Base-by-base conservation (phyloP, 2,888 invertebrate genomes). In the Eristalis tenax region DNA sequence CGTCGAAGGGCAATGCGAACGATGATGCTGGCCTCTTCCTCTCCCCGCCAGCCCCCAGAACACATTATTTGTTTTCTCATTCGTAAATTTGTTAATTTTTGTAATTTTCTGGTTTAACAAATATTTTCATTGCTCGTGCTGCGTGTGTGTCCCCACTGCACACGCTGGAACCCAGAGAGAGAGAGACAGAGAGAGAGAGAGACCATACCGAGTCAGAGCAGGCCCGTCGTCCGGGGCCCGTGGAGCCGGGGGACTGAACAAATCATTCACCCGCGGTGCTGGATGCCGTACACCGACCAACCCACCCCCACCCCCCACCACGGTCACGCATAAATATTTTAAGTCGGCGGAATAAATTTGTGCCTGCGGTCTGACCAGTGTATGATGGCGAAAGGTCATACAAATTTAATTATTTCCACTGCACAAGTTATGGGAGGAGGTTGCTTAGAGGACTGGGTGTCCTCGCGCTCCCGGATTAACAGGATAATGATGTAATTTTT, bases 341-440 rank as follows among this genome's bases (percentile, higher is more conserved):
- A 66, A 65, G 65, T 65, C 43, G 65, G 40, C 23, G n/a, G 59
- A 61, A 71, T 79, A 71, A 35, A 61, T 73, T 66, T 73, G 43
- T 56, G 35, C 22, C 13, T 66, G 80, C 18, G 50, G 68, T 38
- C 65, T 18, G 23, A 2, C 23, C 23, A 50, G 56, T 69, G 15
- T 35, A 64, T 70, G 28, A 64, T 38, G 56, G 38, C 28, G 56
- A 38, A 57, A 73, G 73, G 80, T 73, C 74, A 74, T 63, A 22
- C 61, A 64, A 80, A 74, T 69, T 80, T 80, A 80, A 80, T 80
- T 80, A 80, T 74, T 74, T 80, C 65, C 61, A 73, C 26, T 74
- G 66, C 68, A 56, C 74, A 80, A 68, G 68, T 56, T 68, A 68
- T 68, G 26, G 73, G 79, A 15, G 43, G 43, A 43, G 66, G 66